Evolutionary conservation across 2,797 vertebrate species (phyloP).

Genomic region (Artibeus lituratus): DNA sequence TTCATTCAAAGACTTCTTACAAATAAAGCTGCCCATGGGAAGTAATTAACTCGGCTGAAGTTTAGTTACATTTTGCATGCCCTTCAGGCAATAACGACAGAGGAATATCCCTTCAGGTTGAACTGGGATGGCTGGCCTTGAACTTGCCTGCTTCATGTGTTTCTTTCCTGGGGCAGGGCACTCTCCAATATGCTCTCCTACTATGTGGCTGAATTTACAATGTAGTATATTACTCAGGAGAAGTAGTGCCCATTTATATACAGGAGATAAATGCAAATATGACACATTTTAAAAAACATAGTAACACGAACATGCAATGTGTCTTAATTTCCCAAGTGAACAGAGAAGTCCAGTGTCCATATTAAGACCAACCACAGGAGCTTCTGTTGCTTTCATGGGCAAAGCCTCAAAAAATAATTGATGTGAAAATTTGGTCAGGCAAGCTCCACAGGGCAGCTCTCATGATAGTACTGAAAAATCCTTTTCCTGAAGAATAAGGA

Average conservation of each 20-base stretch:
- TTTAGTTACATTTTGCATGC: neutral
- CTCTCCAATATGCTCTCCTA: neutral
- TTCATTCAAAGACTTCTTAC: neutral
- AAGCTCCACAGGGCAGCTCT: neutral
- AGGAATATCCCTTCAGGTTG: neutral
- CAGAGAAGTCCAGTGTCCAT: neutral
- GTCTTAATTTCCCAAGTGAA: neutral
- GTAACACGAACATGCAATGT: too few relatives aligned
- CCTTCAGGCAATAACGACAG: neutral
- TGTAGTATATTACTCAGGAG: neutral
- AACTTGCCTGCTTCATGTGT: neutral
- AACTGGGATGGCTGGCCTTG: neutral
- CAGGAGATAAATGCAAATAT: neutral
- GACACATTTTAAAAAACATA: neutral
- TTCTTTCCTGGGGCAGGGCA: neutral
- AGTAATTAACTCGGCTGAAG: neutral
- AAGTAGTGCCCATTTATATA: neutral
- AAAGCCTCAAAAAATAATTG: neutral
- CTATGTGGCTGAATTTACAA: neutral
- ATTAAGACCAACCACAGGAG: neutral
- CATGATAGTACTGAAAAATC: neutral
- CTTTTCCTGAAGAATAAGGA: neutral
- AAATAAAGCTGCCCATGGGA: neutral
- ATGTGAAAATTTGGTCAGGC: neutral
- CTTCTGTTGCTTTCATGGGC: neutral